These are phyloP conservation scores for Epistrophe grossulariae DNA, from an alignment of 2,888 invertebrate genomes.

Conservation along the genomic window DNA sequence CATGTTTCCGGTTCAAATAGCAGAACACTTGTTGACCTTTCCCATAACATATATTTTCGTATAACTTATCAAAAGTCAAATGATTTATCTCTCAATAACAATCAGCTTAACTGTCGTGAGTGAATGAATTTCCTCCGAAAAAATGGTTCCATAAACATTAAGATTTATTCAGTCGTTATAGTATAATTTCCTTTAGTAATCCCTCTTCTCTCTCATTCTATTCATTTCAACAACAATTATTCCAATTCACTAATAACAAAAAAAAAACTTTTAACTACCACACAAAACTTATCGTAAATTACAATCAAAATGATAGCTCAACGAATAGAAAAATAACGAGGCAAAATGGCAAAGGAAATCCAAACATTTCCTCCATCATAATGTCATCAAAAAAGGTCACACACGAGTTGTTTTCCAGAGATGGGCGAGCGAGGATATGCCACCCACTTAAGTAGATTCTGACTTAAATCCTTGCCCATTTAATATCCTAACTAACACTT, in stretches of 20 bases:
- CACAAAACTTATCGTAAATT: constrained; percentile 16
- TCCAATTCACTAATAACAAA: not conserved
- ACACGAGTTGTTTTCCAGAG: constrained; percentile 2
- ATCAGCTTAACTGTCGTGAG: not conserved
- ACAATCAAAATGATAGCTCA: not conserved
- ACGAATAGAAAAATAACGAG: not conserved
- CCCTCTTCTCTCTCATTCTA: not conserved
- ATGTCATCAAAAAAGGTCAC: constrained; percentile 23
- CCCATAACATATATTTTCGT: not conserved
- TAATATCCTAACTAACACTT: not conserved
- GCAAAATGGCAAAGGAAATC: constrained; percentile 11
- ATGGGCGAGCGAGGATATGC: not conserved
- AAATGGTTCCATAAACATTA: constrained; percentile 5
- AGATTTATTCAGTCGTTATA: constrained; percentile 19
- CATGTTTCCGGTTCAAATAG: not conserved
- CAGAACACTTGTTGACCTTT: not conserved
- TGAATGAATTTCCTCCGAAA: not conserved
- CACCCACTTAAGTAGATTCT: constrained; percentile 10
- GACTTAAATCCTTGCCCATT: constrained; percentile 11
- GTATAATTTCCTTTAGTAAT: not conserved
- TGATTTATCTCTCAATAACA: not conserved
- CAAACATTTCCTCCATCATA: constrained; percentile 18
- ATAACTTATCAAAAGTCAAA: not conserved
- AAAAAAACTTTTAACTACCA: not conserved
- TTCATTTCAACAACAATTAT: not conserved